Evolutionary conservation across 2,888 invertebrate genomes (phyloP), one percentile per base, ranked within the genome.

Genomic region (Phymatocera aterrima): DNA sequence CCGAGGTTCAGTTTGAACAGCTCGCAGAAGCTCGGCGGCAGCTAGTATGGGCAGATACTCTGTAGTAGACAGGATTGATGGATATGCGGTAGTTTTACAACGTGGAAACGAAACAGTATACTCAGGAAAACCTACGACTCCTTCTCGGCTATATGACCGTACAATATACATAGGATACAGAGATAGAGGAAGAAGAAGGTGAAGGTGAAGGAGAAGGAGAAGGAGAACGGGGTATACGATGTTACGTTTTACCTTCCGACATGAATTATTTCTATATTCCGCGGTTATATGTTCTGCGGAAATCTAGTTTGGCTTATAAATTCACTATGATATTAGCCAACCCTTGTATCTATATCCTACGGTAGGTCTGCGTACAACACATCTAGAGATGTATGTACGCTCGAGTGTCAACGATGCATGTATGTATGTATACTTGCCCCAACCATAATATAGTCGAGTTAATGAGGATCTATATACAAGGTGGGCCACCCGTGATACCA

Each of bases 21-120:
- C 18, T 5, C 64, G 37, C 18, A 0, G n/a, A n/a, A 6, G 64
- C 18, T 21, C 37, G 10, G 34, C 18, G 21, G 64, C 64, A n/a
- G n/a, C n/a, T n/a, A n/a, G n/a, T n/a, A n/a, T 37, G 24, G 34
- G 64, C 64, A 64, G 37, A 64, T 64, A 64, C 64, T 37, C 64
- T 64, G 57, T 1, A 37, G 37, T 21, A 37, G 64, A 64, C 64
- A 37, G 64, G 64, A 37, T 64, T 64, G 64, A 64, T 64, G 37
- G 64, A 64, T 64, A 37, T 64, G 64, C 64, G 64, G 64, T 64
- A 18, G 37, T 64, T 64, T 64, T 34, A 37, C 64, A 64, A 18
- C 34, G 64, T 64, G 28, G 57, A 57, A 57, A 57, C 28, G 57
- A 57, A 57, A 57, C 57, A 28, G 18, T 18, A 51, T 18, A 51